Evolutionary conservation across 1,140 invertebrate genomes (phyloP), one percentile per base, ranked within the genome.

Genomic region (Apis laboriosa): DNA sequence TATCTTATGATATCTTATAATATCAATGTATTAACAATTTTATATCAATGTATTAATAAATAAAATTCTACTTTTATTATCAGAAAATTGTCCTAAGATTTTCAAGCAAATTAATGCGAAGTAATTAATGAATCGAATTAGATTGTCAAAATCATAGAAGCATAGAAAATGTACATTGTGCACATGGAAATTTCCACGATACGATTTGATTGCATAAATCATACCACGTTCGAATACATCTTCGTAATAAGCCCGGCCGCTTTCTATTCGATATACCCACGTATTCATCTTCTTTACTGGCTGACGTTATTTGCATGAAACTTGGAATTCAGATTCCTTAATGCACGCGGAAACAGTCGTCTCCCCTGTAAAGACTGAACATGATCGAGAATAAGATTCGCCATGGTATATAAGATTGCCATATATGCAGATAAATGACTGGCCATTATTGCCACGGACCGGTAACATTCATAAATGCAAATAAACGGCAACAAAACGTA

Each of bases 211-310:
- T 68, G 21, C 34, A 43, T 28, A 28, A 56, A 70, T 63, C 9
- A 53, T 55, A 24, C 34, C 34, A 43, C 24, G 53, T 63, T 63
- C 58, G 43, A 53, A 53, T 34, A 63, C 5, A 34, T 19, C 61
- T 43, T 21, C 58, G 77, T 66, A 70, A 80, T 66, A 66, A 75
- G n/a, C 49, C 34, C 13, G 80, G 17, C 21, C 19, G 17, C 55
- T 24, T 67, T 15, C n/a, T 34, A 55, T 56, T 24, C 61, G n/a
- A 24, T 63, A 63, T 63, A 28, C 21, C 21, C 60, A 34, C 60
- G 24, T 67, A 43, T 63, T 81, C 51, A 64, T 78, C 75, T 77
- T 70, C 80, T 77, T 81, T 81, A 81, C 80, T 55, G 49, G 17
- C 34, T 17, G 63, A 28, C 28, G 56, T 56, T 83, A 77, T 71